phyloP scores from a whole-genome alignment of 2,888 invertebrate species.

The Ophion ellenae region DNA sequence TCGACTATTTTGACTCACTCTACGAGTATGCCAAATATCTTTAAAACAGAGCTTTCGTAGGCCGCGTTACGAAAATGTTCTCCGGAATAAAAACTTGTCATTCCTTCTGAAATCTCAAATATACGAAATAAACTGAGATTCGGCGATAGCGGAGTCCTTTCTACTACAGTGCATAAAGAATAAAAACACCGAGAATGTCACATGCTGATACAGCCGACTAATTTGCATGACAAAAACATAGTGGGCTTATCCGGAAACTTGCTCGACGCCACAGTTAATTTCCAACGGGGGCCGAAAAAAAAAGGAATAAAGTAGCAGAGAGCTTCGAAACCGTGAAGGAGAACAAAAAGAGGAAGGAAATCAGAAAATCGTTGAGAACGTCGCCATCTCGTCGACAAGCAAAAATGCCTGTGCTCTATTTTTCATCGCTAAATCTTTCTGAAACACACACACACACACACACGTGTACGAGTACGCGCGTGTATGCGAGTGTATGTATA shows the following conservation, averaged over 20 bases:
- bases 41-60: too few relatives aligned
- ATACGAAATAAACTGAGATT: too few relatives aligned
- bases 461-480: neutral
- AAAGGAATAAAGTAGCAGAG: slow-evolving; percentile 18
- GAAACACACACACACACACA: neutral
- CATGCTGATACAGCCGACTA: too few relatives aligned
- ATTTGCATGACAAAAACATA: too few relatives aligned
- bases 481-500: neutral
- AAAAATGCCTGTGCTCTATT: slow-evolving; percentile 51
- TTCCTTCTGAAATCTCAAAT: too few relatives aligned
- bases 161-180: too few relatives aligned
- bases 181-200: too few relatives aligned
- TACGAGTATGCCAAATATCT: too few relatives aligned
- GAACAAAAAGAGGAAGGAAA: slow-evolving; percentile 10
- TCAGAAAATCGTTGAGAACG: slow-evolving; percentile 44
- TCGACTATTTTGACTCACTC: too few relatives aligned
- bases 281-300: slow-evolving; percentile 10
- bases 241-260: slow-evolving; percentile 7
- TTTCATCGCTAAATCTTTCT: slow-evolving; percentile 54
- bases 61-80: too few relatives aligned
- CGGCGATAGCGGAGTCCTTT: too few relatives aligned
- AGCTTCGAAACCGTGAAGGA: neutral
- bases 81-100: too few relatives aligned
- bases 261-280: slow-evolving; percentile 34
- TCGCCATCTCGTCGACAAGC: slow-evolving; percentile 52